Evolutionary conservation across 2,797 vertebrate genomes (phyloP).

Genomic region (Rhinoraja longicauda): DNA sequence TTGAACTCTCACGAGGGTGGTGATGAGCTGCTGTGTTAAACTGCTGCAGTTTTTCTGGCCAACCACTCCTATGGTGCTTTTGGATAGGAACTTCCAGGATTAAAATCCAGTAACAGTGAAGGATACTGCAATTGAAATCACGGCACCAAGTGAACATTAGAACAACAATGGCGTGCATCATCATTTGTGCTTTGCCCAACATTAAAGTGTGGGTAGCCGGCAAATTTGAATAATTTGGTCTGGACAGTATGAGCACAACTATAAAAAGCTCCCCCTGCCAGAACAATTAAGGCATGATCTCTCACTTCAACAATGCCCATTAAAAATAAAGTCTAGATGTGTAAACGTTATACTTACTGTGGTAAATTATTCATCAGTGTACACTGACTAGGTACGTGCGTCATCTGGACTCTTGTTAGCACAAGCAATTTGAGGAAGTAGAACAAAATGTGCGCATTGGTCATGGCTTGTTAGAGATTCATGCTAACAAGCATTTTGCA

Average conservation of each 20-base stretch:
- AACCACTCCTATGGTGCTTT: too few relatives aligned
- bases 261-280: background rate
- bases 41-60: too few relatives aligned
- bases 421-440: background rate
- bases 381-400: background rate
- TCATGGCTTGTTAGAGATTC: background rate
- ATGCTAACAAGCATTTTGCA: background rate
- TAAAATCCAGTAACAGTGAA: too few relatives aligned
- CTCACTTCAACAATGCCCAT: background rate
- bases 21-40: too few relatives aligned
- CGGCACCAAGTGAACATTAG: background rate
- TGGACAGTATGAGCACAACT: background rate
- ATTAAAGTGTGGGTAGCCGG: background rate
- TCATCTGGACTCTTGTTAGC: background rate
- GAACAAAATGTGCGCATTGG: background rate
- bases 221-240: background rate
- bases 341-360: background rate
- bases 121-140: background rate
- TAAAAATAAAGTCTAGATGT: background rate
- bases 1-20: too few relatives aligned
- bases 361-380: slow-evolving; percentile 2
- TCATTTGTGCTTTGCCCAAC: background rate
- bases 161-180: background rate
- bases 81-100: too few relatives aligned
- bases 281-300: slow-evolving; percentile 8